Evolutionary conservation across 2,113 vertebrate species (phyloP).

Genomic region (Hemiprocne comata): DNA sequence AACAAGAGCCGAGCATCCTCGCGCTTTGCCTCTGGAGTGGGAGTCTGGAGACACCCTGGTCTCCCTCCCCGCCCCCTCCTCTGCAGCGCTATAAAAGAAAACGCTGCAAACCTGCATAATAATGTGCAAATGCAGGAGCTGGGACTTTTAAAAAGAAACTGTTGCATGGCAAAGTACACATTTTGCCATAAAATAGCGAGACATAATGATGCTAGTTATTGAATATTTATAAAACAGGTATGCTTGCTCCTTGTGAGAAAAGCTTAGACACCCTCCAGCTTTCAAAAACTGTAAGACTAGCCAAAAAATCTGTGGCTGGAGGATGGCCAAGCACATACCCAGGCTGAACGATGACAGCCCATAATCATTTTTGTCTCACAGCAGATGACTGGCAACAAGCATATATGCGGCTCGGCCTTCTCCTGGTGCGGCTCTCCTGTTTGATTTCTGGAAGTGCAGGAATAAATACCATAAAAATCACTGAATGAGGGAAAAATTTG

Average conservation of each 20-base stretch:
- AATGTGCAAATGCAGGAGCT: not conserved
- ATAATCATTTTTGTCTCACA: not conserved
- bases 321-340: constrained; percentile 7
- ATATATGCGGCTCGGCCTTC: not conserved
- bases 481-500: not conserved
- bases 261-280: not conserved
- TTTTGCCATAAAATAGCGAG: not conserved
- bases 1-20: not conserved
- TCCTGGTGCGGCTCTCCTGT: not conserved
- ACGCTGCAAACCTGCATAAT: not conserved
- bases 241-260: not conserved
- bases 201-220: not conserved
- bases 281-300: not conserved
- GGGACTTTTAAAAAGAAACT: not conserved
- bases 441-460: not conserved
- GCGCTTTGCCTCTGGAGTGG: not conserved
- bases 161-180: not conserved
- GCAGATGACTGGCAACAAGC: constrained; percentile 1
- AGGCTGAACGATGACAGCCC: constrained; percentile 1
- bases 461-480: not conserved
- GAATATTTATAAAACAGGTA: not conserved
- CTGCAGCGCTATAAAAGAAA: too few relatives aligned
- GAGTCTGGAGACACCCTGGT: not conserved
- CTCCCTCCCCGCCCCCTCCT: not conserved
- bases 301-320: constrained; percentile 44